Base-by-base conservation (phyloP, 2,113 vertebrate species). In the Corydoras maculifer region DNA sequence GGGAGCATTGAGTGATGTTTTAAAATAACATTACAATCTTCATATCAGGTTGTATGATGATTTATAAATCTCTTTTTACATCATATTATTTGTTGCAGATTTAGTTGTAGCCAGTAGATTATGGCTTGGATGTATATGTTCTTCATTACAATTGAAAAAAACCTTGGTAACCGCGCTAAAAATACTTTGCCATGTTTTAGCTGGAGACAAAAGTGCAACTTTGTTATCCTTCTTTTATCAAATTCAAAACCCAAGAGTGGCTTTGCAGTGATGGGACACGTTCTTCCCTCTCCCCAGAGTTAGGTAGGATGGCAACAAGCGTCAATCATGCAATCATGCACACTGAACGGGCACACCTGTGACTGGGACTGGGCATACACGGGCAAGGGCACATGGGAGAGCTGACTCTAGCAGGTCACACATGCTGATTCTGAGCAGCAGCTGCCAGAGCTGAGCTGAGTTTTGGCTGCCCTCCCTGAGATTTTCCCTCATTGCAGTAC, bases 311-410 rank as follows among this genome's bases (percentile, higher is more conserved):
- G 62, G 63, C 35, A 77, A 66, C 62, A 50, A 74, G 73, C 77
- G 69, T 66, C 59, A 76, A 80, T 80, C 77, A 8, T 70, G 75
- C 74, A 75, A 82, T 81, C 75, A 9, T 74, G 78, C 76, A 78
- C 8, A 57, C 65, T 75, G 70, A 75, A 73, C 62, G 69, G 77
- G 58, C 30, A 74, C 75, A 57, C 49, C 80, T 79, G 78, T 80
- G 74, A 48, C 74, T 48, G 68, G 65, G 65, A 67, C 57, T 64
- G 5, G 12, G 43, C 49, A 53, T 75, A 55, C 68, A 69, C 58
- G 65, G 74, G 68, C 50, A 73, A 65, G 59, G 51, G 15, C 63
- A 65, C 71, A 35, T 54, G 14, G 68, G 51, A 76, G 30, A 62
- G 65, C 57, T 61, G 65, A 62, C 54, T 67, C 14, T 67, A 69